Percentiles rank a stretch among this genome's conserved stretches.
phyloP scores from a whole-genome alignment of 1,140 invertebrate genomes.

The Vanessa tameamea region DNA sequence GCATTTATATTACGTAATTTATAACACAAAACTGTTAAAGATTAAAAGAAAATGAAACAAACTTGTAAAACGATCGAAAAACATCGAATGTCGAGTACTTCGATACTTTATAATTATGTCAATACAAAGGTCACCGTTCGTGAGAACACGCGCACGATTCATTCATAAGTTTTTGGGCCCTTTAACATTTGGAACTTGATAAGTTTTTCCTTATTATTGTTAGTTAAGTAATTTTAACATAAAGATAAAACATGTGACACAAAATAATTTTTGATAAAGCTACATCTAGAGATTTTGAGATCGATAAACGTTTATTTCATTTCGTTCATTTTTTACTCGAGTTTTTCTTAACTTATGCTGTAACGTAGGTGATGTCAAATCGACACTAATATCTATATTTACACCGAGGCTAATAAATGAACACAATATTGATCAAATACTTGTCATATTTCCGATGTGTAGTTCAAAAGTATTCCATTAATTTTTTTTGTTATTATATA shows the following conservation, averaged over 20 bases:
- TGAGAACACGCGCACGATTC: slow-evolving; percentile 15
- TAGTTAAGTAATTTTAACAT: neutral
- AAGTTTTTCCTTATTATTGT: neutral
- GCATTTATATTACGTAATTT: neutral
- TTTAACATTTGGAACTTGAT: neutral
- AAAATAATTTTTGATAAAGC: neutral
- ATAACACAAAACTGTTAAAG: neutral
- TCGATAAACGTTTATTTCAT: neutral
- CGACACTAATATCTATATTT: no score
- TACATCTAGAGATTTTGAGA: neutral
- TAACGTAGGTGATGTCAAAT: neutral
- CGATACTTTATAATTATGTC: slow-evolving; percentile 9
- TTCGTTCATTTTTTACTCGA: neutral
- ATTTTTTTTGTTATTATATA: neutral
- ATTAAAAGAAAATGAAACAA: neutral
- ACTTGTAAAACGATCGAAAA: neutral
- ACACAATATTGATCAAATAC: neutral
- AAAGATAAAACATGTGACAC: neutral
- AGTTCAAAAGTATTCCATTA: neutral
- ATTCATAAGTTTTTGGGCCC: slow-evolving; percentile 10
- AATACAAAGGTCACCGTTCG: slow-evolving; percentile 24
- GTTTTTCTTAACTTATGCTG: neutral
- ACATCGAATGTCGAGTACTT: neutral
- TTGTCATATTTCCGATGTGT: neutral
- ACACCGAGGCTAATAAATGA: neutral